Percentiles rank a stretch among this genome's conserved stretches.
Evolutionary conservation across 2,888 invertebrate genomes (phyloP).

Genomic region (Capitulum mitella): DNA sequence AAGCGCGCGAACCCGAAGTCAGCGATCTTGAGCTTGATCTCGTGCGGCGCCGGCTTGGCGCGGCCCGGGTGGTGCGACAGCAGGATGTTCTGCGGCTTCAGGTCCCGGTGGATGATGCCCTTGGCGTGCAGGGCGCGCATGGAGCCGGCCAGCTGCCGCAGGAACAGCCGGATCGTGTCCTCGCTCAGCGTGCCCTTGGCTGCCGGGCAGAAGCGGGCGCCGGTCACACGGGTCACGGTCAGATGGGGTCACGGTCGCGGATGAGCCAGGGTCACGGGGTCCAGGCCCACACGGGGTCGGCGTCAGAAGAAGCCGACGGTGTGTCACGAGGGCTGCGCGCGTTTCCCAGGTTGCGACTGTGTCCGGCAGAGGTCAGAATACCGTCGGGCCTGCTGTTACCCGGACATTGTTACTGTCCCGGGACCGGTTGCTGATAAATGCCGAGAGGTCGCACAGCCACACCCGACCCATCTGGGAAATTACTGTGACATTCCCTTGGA

Average conservation of each 20-base stretch:
- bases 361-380: no score
- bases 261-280: background rate
- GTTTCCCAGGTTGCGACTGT: no score
- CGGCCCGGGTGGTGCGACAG: slow-evolving; percentile 71
- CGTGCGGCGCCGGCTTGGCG: slow-evolving; percentile 62
- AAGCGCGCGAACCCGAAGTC: slow-evolving; percentile 99
- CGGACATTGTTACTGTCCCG: no score
- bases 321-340: no score
- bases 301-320: no score
- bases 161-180: slow-evolving; percentile 90
- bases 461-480: no score
- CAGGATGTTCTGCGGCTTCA: slow-evolving; percentile 98
- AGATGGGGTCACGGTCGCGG: background rate
- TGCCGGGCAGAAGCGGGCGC: slow-evolving; percentile 43
- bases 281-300: no score
- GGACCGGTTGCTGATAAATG: no score
- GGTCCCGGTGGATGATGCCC: slow-evolving; percentile 96
- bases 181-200: slow-evolving; percentile 92
- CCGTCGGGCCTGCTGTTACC: no score
- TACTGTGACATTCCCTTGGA: no score
- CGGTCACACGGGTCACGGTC: background rate
- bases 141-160: slow-evolving; percentile 90
- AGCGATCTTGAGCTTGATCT: slow-evolving; percentile 92
- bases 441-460: no score
- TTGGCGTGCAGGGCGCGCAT: slow-evolving; percentile 95